A percentile compares a stretch with the other conserved stretches of the same genome.
Conservation (phyloP, 1,140 invertebrate species). For the Schlechtendalia chinensis region DNA sequence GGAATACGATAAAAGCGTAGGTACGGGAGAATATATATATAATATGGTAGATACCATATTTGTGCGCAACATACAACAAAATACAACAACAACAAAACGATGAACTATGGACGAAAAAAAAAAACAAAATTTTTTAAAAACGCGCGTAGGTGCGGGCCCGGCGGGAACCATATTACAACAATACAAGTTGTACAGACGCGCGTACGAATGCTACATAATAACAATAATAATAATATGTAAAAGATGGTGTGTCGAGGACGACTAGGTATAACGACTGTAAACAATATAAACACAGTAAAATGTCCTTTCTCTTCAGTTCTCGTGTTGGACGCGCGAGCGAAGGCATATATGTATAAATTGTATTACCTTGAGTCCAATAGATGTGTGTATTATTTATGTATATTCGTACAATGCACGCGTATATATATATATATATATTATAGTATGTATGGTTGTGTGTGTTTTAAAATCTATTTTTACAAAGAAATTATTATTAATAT, state of each 20-base stretch:
- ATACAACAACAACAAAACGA: too few species aligned
- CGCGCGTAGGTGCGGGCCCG: neutral
- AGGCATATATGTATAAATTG: neutral
- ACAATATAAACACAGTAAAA: constrained; percentile 27
- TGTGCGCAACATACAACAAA: too few species aligned
- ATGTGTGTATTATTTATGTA: too few species aligned
- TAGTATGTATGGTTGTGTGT: constrained; percentile 2
- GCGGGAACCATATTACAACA: neutral
- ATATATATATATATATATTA: constrained; percentile 1
- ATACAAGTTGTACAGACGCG: neutral
- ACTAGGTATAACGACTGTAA: constrained; percentile 42
- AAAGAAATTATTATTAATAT: neutral
- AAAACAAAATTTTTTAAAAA: too few species aligned
- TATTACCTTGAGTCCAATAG: constrained; percentile 36
- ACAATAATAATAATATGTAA: constrained; percentile 31
- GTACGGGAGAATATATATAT: too few species aligned
- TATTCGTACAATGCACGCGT: constrained; percentile 18
- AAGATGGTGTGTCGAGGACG: constrained; percentile 50
- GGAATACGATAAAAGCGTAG: too few species aligned
- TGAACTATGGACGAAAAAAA: too few species aligned
- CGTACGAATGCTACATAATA: neutral
- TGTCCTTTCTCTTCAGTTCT: constrained; percentile 29
- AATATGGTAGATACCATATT: too few species aligned
- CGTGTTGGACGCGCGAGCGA: neutral
- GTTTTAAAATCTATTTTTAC: constrained; percentile 37